Evolutionary conservation across 2,888 invertebrate species (phyloP).

Genomic region (Euzetes globulus): DNA sequence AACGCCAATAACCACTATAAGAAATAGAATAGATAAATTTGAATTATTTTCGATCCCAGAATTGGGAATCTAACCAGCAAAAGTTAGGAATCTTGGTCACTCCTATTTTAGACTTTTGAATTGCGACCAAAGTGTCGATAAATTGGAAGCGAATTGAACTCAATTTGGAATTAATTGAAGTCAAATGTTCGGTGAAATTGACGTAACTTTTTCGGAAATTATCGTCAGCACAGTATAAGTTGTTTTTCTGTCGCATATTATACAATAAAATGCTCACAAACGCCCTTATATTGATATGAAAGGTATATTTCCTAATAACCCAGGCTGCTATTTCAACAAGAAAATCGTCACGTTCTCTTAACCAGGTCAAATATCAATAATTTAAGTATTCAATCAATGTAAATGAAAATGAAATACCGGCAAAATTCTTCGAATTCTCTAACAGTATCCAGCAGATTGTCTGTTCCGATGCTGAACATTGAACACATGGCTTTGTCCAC

Average conservation of each 20-base stretch:
- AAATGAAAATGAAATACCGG: background rate
- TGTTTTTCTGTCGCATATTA: background rate
- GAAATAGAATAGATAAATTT: background rate
- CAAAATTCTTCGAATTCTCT: background rate
- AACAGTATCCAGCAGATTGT: background rate
- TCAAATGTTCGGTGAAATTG: background rate
- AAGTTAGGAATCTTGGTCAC: background rate
- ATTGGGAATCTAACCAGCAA: constrained; percentile 9
- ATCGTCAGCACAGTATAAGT: background rate
- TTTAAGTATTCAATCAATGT: background rate
- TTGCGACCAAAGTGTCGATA: background rate
- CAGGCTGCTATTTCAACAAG: background rate
- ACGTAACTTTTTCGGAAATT: background rate
- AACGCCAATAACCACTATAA: background rate
- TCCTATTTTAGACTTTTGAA: background rate
- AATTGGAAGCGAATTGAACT: background rate
- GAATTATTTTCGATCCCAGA: background rate
- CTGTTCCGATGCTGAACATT: background rate
- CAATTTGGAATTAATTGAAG: background rate
- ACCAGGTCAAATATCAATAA: background rate
- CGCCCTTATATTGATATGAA: background rate
- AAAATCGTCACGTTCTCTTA: background rate
- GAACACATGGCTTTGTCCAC: background rate
- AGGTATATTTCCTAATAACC: background rate
- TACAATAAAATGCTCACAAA: background rate